Conservation (phyloP, 2,797 vertebrate genomes). For the Rhodeus uyekii region DNA sequence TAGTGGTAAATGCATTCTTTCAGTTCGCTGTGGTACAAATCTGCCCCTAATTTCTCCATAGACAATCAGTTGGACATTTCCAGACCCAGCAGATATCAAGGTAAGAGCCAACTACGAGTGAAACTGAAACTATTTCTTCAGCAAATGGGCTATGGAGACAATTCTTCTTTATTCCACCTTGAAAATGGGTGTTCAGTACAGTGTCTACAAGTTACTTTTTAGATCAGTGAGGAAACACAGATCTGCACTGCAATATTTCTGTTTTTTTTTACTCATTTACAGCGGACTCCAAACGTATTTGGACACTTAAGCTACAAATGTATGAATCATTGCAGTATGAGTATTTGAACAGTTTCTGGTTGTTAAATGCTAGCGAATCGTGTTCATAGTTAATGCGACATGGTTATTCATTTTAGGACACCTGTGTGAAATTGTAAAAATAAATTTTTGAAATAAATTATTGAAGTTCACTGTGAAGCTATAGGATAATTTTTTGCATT, state of each 20-base stretch:
- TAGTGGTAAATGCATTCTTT: slow-evolving; percentile 57
- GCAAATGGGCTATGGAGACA: slow-evolving; percentile 28
- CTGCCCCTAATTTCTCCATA: slow-evolving; percentile 68
- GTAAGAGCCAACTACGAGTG: slow-evolving; percentile 57
- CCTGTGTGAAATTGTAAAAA: background rate
- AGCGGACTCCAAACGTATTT: background rate
- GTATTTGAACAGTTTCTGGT: background rate
- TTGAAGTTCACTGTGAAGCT: background rate
- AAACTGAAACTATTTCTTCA: slow-evolving; percentile 42
- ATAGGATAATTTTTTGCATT: background rate
- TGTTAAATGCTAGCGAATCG: background rate
- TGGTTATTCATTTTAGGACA: background rate
- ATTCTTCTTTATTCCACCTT: slow-evolving; percentile 22
- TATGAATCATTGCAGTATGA: background rate
- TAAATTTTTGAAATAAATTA: background rate
- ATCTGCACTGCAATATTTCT: background rate
- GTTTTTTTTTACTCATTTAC: background rate
- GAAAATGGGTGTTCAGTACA: slow-evolving; percentile 30
- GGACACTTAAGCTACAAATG: background rate
- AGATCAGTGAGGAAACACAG: background rate
- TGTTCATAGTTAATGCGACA: background rate
- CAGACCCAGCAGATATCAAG: slow-evolving; percentile 65
- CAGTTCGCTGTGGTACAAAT: slow-evolving; percentile 63
- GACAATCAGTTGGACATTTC: slow-evolving; percentile 62
- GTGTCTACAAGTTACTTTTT: background rate